phyloP scores from a whole-genome alignment of 2,888 invertebrate species.

The Thereva unica region DNA sequence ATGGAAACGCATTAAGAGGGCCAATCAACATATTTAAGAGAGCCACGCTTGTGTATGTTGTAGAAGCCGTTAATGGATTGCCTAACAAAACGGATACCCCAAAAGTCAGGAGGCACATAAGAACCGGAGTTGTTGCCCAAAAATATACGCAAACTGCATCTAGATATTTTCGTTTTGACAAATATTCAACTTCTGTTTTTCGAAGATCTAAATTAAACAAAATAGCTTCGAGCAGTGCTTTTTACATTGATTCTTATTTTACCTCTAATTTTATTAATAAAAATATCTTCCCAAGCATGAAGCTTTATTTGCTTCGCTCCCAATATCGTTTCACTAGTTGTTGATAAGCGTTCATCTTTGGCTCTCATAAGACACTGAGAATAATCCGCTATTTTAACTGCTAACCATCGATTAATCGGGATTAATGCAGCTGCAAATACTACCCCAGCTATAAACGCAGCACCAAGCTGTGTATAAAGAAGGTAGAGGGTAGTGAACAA shows the following conservation, averaged over 20 bases:
- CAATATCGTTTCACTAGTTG: constrained; percentile 82
- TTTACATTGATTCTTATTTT: constrained; percentile 49
- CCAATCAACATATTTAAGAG: constrained; percentile 94
- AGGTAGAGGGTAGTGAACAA: constrained; percentile 79
- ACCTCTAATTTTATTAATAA: constrained; percentile 72
- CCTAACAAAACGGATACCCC: constrained; percentile 78
- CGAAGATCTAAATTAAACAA: constrained; percentile 64
- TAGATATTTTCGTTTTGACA: constrained; percentile 88
- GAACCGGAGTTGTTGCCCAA: constrained; percentile 96
- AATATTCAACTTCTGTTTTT: constrained; percentile 72
- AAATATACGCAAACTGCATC: constrained; percentile 98
- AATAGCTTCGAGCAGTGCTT: neutral
- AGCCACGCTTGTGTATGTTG: constrained; percentile 92
- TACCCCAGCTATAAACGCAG: constrained; percentile 89
- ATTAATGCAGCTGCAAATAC: constrained; percentile 84
- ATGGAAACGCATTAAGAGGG: constrained; percentile 96
- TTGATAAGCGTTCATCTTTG: constrained; percentile 87
- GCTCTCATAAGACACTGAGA: constrained; percentile 87
- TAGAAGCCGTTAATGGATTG: constrained; percentile 81
- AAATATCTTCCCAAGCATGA: constrained; percentile 92
- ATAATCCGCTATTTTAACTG: constrained; percentile 82
- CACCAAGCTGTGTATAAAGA: constrained; percentile 84
- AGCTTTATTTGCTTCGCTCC: constrained; percentile 91
- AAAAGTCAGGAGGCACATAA: constrained; percentile 84
- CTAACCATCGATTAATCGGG: constrained; percentile 89